Evolutionary conservation across 2,888 invertebrate species (phyloP).

Genomic region (Choreutis nemorana): DNA sequence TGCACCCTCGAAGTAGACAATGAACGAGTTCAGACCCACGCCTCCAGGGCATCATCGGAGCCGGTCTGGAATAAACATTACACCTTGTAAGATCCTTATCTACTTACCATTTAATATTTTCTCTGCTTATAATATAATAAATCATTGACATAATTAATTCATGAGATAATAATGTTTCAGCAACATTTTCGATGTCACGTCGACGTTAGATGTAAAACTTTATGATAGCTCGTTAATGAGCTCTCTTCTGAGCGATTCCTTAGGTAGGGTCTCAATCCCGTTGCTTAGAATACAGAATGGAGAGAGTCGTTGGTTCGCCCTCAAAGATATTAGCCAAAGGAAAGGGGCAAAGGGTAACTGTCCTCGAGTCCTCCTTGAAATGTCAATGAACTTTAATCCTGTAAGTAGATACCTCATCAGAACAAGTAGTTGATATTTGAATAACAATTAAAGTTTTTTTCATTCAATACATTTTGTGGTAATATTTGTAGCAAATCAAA

Average conservation of each 20-base stretch:
- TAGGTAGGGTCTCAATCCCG: conserved; percentile 45
- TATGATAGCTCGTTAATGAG: conserved; percentile 30
- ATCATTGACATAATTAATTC: background rate
- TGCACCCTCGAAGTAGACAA: conserved; percentile 47
- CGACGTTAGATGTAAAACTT: conserved; percentile 40
- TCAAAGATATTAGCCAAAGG: conserved; percentile 37
- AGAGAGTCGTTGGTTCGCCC: conserved; percentile 39
- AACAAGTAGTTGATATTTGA: conserved; percentile 1
- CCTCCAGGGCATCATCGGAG: conserved; percentile 21
- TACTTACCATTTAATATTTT: background rate
- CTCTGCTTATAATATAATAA: background rate
- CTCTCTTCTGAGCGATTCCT: conserved; percentile 24
- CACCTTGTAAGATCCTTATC: conserved; percentile 31
- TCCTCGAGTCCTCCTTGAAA: conserved; percentile 41
- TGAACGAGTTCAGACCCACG: conserved; percentile 40
- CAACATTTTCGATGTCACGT: conserved; percentile 44
- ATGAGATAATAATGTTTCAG: too few species aligned
- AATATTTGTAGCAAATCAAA: too few species aligned
- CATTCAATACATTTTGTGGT: too few species aligned
- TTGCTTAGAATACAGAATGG: conserved; percentile 34
- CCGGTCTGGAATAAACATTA: conserved; percentile 45
- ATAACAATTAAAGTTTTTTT: too few species aligned
- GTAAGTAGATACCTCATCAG: conserved; percentile 24
- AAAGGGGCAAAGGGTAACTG: conserved; percentile 41
- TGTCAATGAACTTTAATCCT: conserved; percentile 44